Evolutionary conservation across 2,888 invertebrate genomes (phyloP).

Genomic region (Lymantria monacha): DNA sequence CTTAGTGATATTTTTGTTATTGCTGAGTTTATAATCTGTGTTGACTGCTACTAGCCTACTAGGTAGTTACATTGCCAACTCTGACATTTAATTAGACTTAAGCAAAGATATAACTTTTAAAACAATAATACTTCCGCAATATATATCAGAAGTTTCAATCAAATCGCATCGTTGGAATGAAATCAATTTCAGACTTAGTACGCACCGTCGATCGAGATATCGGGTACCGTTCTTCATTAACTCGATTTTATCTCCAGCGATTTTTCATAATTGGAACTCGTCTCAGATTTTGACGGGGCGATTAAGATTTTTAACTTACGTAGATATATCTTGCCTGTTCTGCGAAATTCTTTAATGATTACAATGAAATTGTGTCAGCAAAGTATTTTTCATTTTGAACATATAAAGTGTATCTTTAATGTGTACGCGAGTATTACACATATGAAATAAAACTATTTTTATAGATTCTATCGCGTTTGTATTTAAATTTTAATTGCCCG

Average conservation of each 20-base stretch:
- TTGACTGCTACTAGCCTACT: too few relatives aligned
- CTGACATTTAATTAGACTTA: too few relatives aligned
- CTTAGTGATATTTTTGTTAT: too few relatives aligned
- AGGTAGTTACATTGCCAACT: too few relatives aligned
- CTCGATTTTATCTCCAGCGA: conserved; percentile 73
- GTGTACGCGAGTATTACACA: too few relatives aligned
- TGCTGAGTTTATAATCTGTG: too few relatives aligned
- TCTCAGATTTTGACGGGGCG: conserved; percentile 62
- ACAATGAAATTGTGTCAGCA: conserved; percentile 35
- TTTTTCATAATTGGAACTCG: conserved; percentile 75
- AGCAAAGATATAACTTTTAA: background rate
- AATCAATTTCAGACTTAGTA: conserved; percentile 72
- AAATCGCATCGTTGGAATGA: conserved; percentile 65
- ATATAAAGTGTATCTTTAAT: too few relatives aligned
- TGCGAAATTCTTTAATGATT: conserved; percentile 51
- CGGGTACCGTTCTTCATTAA: conserved; percentile 76
- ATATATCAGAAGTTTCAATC: conserved; percentile 63
- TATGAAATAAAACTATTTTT: too few relatives aligned
- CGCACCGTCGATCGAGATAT: conserved; percentile 58
- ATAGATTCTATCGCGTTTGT: too few relatives aligned
- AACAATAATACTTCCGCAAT: conserved; percentile 57
- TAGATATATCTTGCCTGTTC: conserved; percentile 57
- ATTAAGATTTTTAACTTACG: conserved; percentile 64
- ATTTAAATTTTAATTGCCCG: too few relatives aligned
- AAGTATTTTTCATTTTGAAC: too few relatives aligned